Percentiles rank a stretch among this genome's conserved stretches.
phyloP scores from a whole-genome alignment of 2,113 vertebrate genomes.

The Pterocles orientalis region DNA sequence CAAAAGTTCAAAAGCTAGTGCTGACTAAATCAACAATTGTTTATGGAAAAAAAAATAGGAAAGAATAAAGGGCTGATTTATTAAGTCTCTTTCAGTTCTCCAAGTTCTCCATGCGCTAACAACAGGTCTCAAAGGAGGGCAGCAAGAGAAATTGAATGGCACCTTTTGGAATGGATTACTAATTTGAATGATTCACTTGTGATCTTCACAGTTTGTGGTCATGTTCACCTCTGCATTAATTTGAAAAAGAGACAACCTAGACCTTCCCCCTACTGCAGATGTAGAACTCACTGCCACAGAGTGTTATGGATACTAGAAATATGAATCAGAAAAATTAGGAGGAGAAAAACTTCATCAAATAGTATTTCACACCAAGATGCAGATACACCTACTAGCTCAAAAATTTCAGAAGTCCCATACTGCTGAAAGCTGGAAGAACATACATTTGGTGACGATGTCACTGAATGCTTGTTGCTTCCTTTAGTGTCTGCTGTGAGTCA shows the following conservation, averaged over 20 bases:
- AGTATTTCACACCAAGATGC: background rate
- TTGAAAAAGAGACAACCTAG: background rate
- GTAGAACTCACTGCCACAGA: background rate
- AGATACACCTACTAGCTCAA: background rate
- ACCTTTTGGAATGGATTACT: background rate
- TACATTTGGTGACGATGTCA: background rate
- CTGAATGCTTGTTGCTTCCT: background rate
- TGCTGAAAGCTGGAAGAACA: background rate
- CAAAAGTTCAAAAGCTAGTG: background rate
- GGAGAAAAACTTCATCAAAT: background rate
- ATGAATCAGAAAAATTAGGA: accelerated
- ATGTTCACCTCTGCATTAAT: background rate
- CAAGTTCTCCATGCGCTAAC: background rate
- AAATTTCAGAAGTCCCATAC: background rate
- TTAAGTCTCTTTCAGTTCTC: background rate
- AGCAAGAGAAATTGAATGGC: background rate
- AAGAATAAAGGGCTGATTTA: background rate
- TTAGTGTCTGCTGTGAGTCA: background rate
- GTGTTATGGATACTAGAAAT: background rate
- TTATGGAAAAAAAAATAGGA: background rate
- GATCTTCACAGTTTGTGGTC: background rate
- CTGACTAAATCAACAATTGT: background rate
- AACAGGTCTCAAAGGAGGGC: background rate
- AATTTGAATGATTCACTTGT: background rate
- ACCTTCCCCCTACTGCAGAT: background rate